These are phyloP conservation scores for Crypturellus tataupa DNA, from an alignment of 2,797 vertebrate species.

Conservation along the genomic window DNA sequence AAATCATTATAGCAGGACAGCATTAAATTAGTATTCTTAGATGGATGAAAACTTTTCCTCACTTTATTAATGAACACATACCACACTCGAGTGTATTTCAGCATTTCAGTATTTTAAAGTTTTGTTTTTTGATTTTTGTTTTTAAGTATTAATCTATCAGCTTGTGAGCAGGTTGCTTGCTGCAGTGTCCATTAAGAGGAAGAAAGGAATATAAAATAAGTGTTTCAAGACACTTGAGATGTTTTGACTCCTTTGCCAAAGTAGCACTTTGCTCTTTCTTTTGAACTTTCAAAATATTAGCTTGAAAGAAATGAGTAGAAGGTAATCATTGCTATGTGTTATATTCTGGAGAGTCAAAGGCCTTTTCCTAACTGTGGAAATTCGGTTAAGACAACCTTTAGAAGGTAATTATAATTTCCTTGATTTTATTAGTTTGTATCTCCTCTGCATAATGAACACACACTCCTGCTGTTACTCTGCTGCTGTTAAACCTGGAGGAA, in stretches of 20 bases:
- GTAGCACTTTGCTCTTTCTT: not conserved
- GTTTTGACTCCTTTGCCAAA: not conserved
- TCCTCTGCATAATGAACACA: not conserved
- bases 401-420: not conserved
- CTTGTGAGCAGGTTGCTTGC: not conserved
- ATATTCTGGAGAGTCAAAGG: not conserved
- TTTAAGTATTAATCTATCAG: not conserved
- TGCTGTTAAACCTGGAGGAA: not conserved
- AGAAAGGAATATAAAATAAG: not conserved
- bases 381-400: not conserved
- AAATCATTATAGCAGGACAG: not conserved
- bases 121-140: not conserved
- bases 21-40: not conserved
- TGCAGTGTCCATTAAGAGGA: not conserved
- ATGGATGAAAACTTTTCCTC: not conserved
- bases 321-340: not conserved
- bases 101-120: not conserved
- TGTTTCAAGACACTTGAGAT: not conserved
- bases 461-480: not conserved
- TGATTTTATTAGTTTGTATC: not conserved
- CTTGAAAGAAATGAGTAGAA: not conserved
- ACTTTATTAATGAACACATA: not conserved
- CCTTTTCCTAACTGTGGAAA: not conserved
- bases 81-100: not conserved
- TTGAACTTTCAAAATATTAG: not conserved